Base-by-base conservation (phyloP, 2,888 invertebrate species). In the Ochropacha duplaris region DNA sequence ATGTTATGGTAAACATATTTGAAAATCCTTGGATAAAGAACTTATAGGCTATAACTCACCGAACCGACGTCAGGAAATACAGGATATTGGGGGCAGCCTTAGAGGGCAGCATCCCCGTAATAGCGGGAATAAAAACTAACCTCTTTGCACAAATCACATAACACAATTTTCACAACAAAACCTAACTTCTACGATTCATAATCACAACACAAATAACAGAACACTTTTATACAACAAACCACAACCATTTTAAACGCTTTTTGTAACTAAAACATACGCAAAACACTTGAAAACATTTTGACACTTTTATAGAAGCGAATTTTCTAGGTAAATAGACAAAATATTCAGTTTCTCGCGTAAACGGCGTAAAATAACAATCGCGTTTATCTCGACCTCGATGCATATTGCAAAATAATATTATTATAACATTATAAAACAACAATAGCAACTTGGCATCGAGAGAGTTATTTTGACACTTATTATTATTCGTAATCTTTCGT, bases 71-170 rank as follows among this genome's bases (percentile, higher is more conserved):
- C 84, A 76, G 82, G 78, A 82, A 65, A 62, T n/a, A 44, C 44
- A 44, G 44, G 44, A 19, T 19, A 19, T 19, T 61, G 62, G 72
- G 78, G 66, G 64, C 72, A 72, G 52, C 57, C 54, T 49, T 44
- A 54, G 39, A 54, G 54, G 36, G 28, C 57, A 50, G 72, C 72
- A 66, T 71, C 73, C 79, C 74, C 74, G 76, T 79, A 83, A 86
- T 79, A 91, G 91, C 90, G 90, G 90, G 90, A 90, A 90, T 84
- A 71, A 79, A 88, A 90, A 88, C 88, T 91, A 91, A 92, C 91
- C 92, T 91, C 83, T 59, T 75, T 74, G 77, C 77, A 79, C 78
- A 71, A 76, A 83, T 78, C 78, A 75, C 81, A 78, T 72, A 74
- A 67, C 56, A 59, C 19, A 57, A 71, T 76, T 71, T 74, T 66